A percentile compares a stretch with the other conserved stretches of the same genome.
Evolutionary conservation across 1,140 invertebrate genomes (phyloP).

Genomic region (Leucophenga varia): DNA sequence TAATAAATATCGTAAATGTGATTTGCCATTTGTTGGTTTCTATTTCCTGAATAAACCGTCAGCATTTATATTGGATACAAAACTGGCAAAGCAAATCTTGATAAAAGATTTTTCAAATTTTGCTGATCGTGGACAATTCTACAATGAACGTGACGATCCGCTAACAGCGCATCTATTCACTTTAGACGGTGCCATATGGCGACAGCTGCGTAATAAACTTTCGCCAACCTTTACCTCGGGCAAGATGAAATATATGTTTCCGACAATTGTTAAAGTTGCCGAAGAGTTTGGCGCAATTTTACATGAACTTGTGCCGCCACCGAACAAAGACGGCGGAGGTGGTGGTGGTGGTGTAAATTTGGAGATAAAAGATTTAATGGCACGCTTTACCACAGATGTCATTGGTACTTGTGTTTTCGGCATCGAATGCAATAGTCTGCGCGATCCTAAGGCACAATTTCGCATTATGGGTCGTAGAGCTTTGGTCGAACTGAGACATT

Average conservation of each 20-base stretch:
- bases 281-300: slow-evolving; percentile 31
- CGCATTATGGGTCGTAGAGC: slow-evolving; percentile 40
- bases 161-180: slow-evolving; percentile 43
- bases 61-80: slow-evolving; percentile 27
- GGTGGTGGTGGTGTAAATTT: slow-evolving; percentile 34
- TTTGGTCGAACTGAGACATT: slow-evolving; percentile 26
- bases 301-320: slow-evolving; percentile 28
- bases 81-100: slow-evolving; percentile 59
- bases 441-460: slow-evolving; percentile 56
- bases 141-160: slow-evolving; percentile 53
- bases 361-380: slow-evolving; percentile 64
- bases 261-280: slow-evolving; percentile 46
- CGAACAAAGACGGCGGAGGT: slow-evolving; percentile 9
- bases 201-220: slow-evolving; percentile 55
- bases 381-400: slow-evolving; percentile 64
- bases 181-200: slow-evolving; percentile 58
- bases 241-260: slow-evolving; percentile 63
- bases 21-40: slow-evolving; percentile 36
- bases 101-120: slow-evolving; percentile 63
- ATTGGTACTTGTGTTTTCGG: slow-evolving; percentile 60
- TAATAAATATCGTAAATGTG: slow-evolving; percentile 32
- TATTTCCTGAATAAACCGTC: slow-evolving; percentile 23
- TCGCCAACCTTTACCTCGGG: slow-evolving; percentile 60
- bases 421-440: slow-evolving; percentile 57
- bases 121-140: slow-evolving; percentile 57